phyloP scores from a whole-genome alignment of 2,797 vertebrate genomes.

The Remorina albescens region DNA sequence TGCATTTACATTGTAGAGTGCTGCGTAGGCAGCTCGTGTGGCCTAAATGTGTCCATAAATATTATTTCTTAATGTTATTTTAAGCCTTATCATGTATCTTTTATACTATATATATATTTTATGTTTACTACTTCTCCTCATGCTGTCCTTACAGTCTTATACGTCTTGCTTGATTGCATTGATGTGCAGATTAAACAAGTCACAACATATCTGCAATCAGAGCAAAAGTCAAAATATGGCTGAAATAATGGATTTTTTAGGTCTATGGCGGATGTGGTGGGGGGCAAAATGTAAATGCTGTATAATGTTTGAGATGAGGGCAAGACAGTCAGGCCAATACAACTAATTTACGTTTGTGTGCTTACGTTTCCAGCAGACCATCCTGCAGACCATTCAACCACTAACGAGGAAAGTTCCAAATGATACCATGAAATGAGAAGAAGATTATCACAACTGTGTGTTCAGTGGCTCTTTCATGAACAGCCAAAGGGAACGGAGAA shows the following conservation, averaged over 20 bases:
- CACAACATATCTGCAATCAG: slow-evolving; percentile 55
- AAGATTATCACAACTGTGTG: slow-evolving; percentile 24
- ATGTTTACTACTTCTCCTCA: slow-evolving; percentile 46
- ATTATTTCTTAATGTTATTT: slow-evolving; percentile 73
- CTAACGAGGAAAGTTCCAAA: slow-evolving; percentile 26
- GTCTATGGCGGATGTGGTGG: slow-evolving; percentile 43
- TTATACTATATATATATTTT: slow-evolving; percentile 31
- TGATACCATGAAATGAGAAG: slow-evolving; percentile 36
- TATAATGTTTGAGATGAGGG: slow-evolving; percentile 45
- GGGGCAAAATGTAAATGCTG: slow-evolving; percentile 42
- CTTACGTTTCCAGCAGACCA: slow-evolving; percentile 58
- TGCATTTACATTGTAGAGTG: slow-evolving; percentile 82
- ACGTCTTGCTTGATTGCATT: slow-evolving; percentile 54
- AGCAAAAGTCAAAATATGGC: slow-evolving; percentile 32
- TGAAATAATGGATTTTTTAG: slow-evolving; percentile 39
- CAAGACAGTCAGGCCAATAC: slow-evolving; percentile 31
- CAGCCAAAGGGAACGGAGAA: slow-evolving; percentile 8
- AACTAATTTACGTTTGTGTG: slow-evolving; percentile 20
- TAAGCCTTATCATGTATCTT: slow-evolving; percentile 61
- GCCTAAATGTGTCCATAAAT: slow-evolving; percentile 86
- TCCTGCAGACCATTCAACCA: slow-evolving; percentile 57
- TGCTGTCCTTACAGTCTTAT: slow-evolving; percentile 29
- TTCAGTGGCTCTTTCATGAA: slow-evolving; percentile 26
- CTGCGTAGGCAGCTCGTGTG: slow-evolving; percentile 80
- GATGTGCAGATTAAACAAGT: slow-evolving; percentile 51